phyloP scores from a whole-genome alignment of 1,140 invertebrate genomes.

The Acromyrmex charruanus region DNA sequence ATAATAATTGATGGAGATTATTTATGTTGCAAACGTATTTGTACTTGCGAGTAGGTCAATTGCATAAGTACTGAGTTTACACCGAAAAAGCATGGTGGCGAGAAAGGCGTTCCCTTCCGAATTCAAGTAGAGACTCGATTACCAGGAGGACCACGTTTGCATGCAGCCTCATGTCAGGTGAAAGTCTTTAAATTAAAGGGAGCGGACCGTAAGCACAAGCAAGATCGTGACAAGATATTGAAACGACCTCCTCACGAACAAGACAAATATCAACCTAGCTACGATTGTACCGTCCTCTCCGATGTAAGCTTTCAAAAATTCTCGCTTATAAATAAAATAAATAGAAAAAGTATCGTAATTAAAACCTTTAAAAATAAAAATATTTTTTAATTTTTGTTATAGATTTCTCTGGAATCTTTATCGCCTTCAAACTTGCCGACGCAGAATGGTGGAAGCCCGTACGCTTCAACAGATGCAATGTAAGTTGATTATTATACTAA shows the following conservation, averaged over 20 bases:
- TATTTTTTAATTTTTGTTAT: conserved; percentile 51
- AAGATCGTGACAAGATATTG: conserved; percentile 97
- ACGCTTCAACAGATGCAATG: conserved; percentile 79
- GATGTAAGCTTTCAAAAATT: conserved; percentile 88
- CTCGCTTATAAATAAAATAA: background rate
- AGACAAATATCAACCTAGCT: conserved; percentile 98
- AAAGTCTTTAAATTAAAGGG: conserved; percentile 98
- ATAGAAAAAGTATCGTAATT: conserved; percentile 8
- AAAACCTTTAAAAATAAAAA: background rate
- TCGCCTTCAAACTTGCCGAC: conserved; percentile 74
- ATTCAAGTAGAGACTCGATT: conserved; percentile 95
- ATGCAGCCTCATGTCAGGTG: conserved; percentile 97
- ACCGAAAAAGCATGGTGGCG: conserved; percentile 98
- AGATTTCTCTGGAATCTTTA: conserved; percentile 86
- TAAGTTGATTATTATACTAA: conserved; percentile 69
- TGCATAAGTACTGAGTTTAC: conserved; percentile 99
- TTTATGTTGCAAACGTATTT: background rate
- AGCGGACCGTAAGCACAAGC: conserved; percentile 98
- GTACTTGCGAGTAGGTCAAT: conserved; percentile 90
- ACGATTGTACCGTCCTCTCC: conserved; percentile 97
- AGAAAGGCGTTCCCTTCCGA: conserved; percentile 98
- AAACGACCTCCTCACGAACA: conserved; percentile 94
- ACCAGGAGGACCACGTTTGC: conserved; percentile 88
- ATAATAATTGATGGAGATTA: background rate
- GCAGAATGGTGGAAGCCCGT: conserved; percentile 81